Evolutionary conservation across 2,797 vertebrate genomes (phyloP).

Genomic region (Lacerta bilineata): DNA sequence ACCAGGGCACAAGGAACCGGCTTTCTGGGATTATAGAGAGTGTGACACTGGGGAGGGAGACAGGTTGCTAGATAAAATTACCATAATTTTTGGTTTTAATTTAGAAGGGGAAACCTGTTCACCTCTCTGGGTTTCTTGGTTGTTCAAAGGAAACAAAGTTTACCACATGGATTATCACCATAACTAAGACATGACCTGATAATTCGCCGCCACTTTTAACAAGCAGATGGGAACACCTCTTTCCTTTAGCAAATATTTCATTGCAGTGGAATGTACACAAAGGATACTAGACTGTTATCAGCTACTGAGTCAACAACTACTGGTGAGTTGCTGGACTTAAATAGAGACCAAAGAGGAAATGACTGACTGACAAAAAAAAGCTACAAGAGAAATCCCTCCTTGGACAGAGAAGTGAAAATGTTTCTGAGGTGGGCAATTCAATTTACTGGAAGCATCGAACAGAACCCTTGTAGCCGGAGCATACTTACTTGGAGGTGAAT

Average conservation of each 20-base stretch:
- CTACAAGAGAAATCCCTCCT: neutral
- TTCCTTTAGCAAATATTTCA: neutral
- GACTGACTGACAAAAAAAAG: constrained; percentile 15
- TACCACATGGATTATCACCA: neutral
- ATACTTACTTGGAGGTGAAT: neutral
- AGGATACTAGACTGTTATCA: constrained; percentile 18
- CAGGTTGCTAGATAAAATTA: neutral
- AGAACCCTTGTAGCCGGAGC: neutral
- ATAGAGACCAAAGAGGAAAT: constrained; percentile 24
- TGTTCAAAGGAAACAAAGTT: neutral
- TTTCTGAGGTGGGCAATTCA: neutral
- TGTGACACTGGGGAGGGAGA: neutral
- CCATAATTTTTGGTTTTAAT: neutral
- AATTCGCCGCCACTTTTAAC: neutral
- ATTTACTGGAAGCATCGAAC: neutral
- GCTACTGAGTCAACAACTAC: constrained; percentile 16
- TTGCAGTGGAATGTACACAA: neutral
- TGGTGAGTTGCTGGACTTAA: neutral
- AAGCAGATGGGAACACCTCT: neutral
- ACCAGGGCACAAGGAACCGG: neutral
- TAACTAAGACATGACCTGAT: neutral
- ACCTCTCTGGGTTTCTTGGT: neutral
- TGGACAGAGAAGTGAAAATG: neutral
- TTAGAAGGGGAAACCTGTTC: neutral
- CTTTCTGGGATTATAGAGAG: neutral